Base-by-base conservation (phyloP, 2,113 vertebrate species). In the Oophaga pumilio region DNA sequence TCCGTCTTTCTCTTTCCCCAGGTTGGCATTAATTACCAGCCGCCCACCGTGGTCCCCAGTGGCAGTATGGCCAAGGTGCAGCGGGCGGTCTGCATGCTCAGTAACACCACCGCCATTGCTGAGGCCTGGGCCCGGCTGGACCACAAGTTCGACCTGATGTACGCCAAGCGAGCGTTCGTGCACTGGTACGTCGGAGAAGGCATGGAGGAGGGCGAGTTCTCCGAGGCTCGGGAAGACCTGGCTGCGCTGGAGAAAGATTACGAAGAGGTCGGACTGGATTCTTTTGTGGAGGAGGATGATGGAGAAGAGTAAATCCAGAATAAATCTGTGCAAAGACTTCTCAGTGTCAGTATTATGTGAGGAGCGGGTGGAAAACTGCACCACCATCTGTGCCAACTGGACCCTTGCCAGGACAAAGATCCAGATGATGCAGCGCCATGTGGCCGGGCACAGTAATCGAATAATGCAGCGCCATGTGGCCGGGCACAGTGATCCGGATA, bases 211-310 rank as follows among this genome's bases (percentile, higher is more conserved):
- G 94, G 95, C 43, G 95, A 96, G 85, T 96, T 96, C 1, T 90
- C 95, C 0, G 95, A 96, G 91, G 95, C 95, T 33, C 77, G 95
- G 24, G 95, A 96, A 76, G 95, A 96, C 89, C 91, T 96, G 87
- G 95, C 95, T 86, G 95, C 95, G 22, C 83, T 96, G 90, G 95
- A 96, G 91, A 96, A 96, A 83, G 95, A 96, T 91, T 96, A 96
- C 53, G 95, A 96, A 89, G 95, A 96, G 91, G 95, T 96, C 57
- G 95, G 95, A 50, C 94, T 93, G 10, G 95, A 96, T 80, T 94
- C 94, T 0, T 93, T 94, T 84, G 95, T 95, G 85, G 95, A 95
- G 79, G 94, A 95, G 90, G 94, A 95, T 17, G 94, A 95, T 60
- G 93, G 90, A 59, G 94, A 95, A 86, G 89, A 90, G 88, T 93